phyloP scores from a whole-genome alignment of 2,888 invertebrate species.

The Amitus sp. region DNA sequence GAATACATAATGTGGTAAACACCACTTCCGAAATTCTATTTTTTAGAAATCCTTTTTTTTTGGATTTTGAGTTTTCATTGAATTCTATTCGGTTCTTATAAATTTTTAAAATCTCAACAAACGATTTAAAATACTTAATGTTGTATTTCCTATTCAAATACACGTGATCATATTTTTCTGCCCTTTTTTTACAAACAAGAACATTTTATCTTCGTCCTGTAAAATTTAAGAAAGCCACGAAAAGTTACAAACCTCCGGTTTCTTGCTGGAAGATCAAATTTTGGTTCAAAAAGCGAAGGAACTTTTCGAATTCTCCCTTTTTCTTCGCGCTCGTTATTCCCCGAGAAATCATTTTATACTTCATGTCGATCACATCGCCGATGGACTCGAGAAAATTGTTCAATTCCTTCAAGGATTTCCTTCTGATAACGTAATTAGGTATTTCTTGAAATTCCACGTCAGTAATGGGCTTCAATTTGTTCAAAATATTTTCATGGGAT shows the following conservation, averaged over 20 bases:
- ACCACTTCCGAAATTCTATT: too few relatives aligned
- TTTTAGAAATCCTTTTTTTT: too few relatives aligned
- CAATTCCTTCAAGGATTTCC: neutral
- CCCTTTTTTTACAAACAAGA: too few relatives aligned
- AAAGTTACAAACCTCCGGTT: neutral
- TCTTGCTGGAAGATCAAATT: neutral
- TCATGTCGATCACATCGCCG: neutral
- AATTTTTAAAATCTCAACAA: too few relatives aligned
- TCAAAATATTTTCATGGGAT: neutral
- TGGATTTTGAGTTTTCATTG: too few relatives aligned
- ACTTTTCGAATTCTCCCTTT: neutral
- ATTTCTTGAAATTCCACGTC: neutral
- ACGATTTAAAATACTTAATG: too few relatives aligned
- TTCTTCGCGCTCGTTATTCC: neutral
- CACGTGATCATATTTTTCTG: too few relatives aligned
- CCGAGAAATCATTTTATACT: neutral
- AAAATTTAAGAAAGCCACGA: too few relatives aligned
- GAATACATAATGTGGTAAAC: too few relatives aligned
- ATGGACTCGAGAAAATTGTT: neutral
- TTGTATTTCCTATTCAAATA: too few relatives aligned
- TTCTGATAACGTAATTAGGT: neutral
- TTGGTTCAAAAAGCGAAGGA: neutral
- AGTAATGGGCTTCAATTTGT: neutral
- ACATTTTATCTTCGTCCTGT: too few relatives aligned
- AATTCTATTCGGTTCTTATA: too few relatives aligned